These are phyloP conservation scores for Drosophila subpulchrella DNA, from an alignment of 1,140 invertebrate species.

Conservation along the genomic window DNA sequence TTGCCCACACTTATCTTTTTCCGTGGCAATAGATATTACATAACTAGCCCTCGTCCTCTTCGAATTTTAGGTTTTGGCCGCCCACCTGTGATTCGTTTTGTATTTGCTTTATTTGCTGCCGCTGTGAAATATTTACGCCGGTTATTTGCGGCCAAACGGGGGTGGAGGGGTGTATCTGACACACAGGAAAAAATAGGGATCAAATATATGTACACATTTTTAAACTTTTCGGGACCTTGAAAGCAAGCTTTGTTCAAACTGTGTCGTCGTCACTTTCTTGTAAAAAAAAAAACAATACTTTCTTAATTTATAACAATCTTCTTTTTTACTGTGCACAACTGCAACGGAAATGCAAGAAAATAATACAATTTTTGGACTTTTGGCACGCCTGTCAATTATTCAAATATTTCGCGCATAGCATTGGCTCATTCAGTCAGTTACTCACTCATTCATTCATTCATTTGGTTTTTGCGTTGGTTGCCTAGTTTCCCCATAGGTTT, in stretches of 20 bases:
- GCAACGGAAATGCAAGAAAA: conserved; percentile 12
- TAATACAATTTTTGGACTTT: conserved; percentile 51
- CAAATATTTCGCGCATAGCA: conserved; percentile 47
- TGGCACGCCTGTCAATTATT: conserved; percentile 64
- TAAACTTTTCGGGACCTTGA: no score
- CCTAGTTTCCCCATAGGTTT: conserved; percentile 48
- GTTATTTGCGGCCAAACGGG: no score
- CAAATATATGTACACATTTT: no score
- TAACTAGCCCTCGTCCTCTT: conserved; percentile 24
- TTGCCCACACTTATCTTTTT: conserved; percentile 2
- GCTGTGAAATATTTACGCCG: conserved; percentile 28
- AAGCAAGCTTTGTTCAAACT: no score
- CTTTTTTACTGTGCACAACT: conserved; percentile 14
- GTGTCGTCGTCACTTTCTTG: no score
- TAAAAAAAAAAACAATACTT: no score
- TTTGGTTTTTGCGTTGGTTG: conserved; percentile 30
- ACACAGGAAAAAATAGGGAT: no score
- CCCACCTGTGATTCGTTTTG: conserved; percentile 30
- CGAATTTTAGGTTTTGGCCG: not conserved
- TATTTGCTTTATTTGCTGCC: not conserved
- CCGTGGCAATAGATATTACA: conserved; percentile 28
- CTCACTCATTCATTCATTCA: conserved; percentile 24
- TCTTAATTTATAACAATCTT: not conserved
- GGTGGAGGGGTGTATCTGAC: no score
- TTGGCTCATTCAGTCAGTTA: conserved; percentile 26